Base-by-base conservation (phyloP, 1,140 invertebrate genomes). In the Ceratosolen fusciceps region DNA sequence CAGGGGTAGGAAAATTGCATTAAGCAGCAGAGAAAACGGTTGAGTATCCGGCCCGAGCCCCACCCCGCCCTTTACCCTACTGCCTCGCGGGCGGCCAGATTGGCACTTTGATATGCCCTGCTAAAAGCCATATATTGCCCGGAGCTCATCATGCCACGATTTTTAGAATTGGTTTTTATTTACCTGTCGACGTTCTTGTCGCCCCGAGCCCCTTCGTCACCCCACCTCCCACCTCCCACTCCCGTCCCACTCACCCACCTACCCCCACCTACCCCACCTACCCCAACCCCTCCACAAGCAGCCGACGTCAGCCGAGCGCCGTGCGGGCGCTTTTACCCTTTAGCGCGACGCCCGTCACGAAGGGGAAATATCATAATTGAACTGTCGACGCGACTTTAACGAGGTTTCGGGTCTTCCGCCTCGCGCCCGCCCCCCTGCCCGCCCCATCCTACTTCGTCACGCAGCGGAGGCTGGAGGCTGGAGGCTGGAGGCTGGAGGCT, bases 1-100 rank as follows among this genome's bases (percentile, higher is more conserved):
- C 58, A 73, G 21, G 56, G 77, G 77, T 52, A 78, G 54, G 67
- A 78, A 78, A 72, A 78, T 78, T 72, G 68, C 77, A 78, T 78
- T 78, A 73, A 24, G 39, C 26, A 31, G 7, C 77, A 58, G 58
- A 78, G 68, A 62, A 78, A 78, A 78, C 21, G 75, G 60, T n/a
- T 37, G 31, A 37, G 31, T 65, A 31, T 37, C 19, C 31, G 60
- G 16, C 31, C 21, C n/a, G n/a, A 7, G 34, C 14, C 21, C 34
- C 39, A 21, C 4, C 39, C 31, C 49, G 10, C 47, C 26, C 39
- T 16, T 47, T 47, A 47, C 8, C 43, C 43, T 47, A 39, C n/a
- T 8, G 16, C 34, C 7, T 24, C 7, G 26, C 58, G 29, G 7
- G 12, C 68, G 39, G 31, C 24, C 47, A 71, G 68, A 71, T 71